Base-by-base conservation (phyloP, 2,797 vertebrate species). In the Vireo griseus region DNA sequence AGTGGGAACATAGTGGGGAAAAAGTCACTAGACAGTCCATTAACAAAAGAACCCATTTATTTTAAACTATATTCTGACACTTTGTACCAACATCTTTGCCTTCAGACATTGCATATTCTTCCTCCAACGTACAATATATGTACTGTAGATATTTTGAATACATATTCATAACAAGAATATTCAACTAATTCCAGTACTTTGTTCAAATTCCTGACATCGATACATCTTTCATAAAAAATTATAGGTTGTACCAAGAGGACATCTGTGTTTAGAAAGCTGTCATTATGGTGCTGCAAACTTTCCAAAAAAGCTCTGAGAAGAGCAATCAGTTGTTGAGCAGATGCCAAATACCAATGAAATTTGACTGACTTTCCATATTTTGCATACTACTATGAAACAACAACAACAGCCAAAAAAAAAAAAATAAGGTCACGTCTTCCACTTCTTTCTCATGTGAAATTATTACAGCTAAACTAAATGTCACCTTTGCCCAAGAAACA, bases 261-360 rank as follows among this genome's bases (percentile, higher is more conserved):
- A 96, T 96, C 94, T 97, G 94, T 91, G 87, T 96, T 97, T 97
- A 95, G 96, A 96, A 97, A 96, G 95, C 91, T 96, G 90, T 96
- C 92, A 97, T 96, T 96, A 94, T 94, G 62, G 81, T 78, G 65
- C 89, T 93, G 91, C 94, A 92, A 94, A 95, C 94, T 93, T 95
- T 95, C 94, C 92, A 96, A 93, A 97, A 97, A 96, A 91, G 73
- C 94, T 94, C 87, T 55, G 45, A 95, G 90, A 95, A 94, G 95
- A 95, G 87, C 91, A 95, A 91, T 89, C 90, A 90, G 85, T 92
- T 93, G 78, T 92, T 92, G 94, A 91, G 55, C 69, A 90, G 63
- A 86, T 8, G 95, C 95, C 95, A 96, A 96, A 81, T 57, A 66
- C 85, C 85, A 91, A 16, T 44, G 76, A 92, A 96, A 94, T 90